Evolutionary conservation across 2,113 vertebrate genomes (phyloP).

Genomic region (Menura novaehollandiae): DNA sequence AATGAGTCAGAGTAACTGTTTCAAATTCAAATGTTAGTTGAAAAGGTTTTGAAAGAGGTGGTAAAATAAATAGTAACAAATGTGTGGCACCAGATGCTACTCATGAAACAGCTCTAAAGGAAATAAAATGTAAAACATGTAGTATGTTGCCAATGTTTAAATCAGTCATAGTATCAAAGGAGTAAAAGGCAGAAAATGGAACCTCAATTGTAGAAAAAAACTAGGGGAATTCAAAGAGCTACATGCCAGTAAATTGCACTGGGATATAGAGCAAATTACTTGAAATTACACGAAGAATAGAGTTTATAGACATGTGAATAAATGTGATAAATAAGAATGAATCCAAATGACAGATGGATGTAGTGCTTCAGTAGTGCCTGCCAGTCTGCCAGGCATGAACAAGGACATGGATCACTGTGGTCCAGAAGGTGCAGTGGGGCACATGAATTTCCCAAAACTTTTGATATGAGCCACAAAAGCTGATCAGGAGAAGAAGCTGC

Average conservation of each 20-base stretch:
- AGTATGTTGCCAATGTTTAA: not conserved
- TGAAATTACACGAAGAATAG: not conserved
- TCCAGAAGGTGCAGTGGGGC: not conserved
- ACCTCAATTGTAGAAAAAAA: not conserved
- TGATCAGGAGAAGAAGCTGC: not conserved
- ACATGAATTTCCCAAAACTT: not conserved
- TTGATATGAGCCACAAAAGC: not conserved
- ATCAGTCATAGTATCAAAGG: not conserved
- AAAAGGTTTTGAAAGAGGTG: conserved; percentile 38
- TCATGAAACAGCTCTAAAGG: not conserved
- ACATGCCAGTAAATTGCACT: not conserved
- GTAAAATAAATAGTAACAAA: conserved; percentile 58
- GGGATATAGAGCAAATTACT: not conserved
- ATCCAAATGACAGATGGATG: not conserved
- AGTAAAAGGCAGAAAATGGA: not conserved
- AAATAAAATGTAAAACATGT: not conserved
- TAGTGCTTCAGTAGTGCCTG: not conserved
- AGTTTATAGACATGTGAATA: not conserved
- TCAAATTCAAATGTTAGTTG: conserved; percentile 22
- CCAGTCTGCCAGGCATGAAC: not conserved
- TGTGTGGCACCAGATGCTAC: conserved; percentile 22
- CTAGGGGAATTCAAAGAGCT: not conserved
- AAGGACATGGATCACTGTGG: not conserved
- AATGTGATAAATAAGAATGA: not conserved
- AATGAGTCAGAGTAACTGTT: conserved; percentile 37